phyloP scores from a whole-genome alignment of 2,113 vertebrate species.

The Cynoglossus semilaevis region DNA sequence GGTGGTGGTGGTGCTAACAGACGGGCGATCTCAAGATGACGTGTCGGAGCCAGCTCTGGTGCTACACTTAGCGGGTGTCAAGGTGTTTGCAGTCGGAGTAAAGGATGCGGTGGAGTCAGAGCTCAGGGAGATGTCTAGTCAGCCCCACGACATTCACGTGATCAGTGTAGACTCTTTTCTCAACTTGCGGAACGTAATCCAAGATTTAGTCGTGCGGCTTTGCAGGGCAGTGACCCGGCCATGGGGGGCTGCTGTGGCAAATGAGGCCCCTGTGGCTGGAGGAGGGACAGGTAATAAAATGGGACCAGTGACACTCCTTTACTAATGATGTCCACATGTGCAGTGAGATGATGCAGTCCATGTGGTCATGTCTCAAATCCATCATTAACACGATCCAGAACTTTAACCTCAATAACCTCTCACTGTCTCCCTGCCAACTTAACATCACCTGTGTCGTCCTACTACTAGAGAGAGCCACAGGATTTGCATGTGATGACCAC shows the following conservation, averaged over 20 bases:
- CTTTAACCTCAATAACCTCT: slow-evolving; percentile 63
- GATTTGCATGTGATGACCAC: slow-evolving; percentile 56
- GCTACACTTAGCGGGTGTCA: slow-evolving; percentile 76
- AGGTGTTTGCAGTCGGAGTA: slow-evolving; percentile 83
- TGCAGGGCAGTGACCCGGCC: slow-evolving; percentile 68
- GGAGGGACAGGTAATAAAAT: slow-evolving; percentile 85
- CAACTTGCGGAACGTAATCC: slow-evolving; percentile 79
- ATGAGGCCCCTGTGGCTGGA: slow-evolving; percentile 78
- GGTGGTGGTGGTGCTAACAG: slow-evolving; percentile 84
- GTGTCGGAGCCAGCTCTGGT: slow-evolving; percentile 77
- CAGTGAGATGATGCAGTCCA: slow-evolving; percentile 43
- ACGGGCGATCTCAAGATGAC: slow-evolving; percentile 79
- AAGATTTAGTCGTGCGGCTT: slow-evolving; percentile 82
- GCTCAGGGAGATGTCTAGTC: slow-evolving; percentile 82
- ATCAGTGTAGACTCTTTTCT: slow-evolving; percentile 87
- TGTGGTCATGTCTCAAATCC: slow-evolving; percentile 33
- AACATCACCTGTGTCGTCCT: slow-evolving; percentile 62
- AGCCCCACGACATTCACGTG: slow-evolving; percentile 73
- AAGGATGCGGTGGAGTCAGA: slow-evolving; percentile 81
- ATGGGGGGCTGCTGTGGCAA: slow-evolving; percentile 62
- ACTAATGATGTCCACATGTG: slow-evolving; percentile 62
- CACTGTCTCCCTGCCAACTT: slow-evolving; percentile 57
- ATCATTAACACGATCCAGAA: slow-evolving; percentile 54
- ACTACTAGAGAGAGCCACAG: slow-evolving; percentile 24
- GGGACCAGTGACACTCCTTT: slow-evolving; percentile 58